Conservation (phyloP, 2,797 vertebrate genomes). For the Triplophysa yarkandensis region DNA sequence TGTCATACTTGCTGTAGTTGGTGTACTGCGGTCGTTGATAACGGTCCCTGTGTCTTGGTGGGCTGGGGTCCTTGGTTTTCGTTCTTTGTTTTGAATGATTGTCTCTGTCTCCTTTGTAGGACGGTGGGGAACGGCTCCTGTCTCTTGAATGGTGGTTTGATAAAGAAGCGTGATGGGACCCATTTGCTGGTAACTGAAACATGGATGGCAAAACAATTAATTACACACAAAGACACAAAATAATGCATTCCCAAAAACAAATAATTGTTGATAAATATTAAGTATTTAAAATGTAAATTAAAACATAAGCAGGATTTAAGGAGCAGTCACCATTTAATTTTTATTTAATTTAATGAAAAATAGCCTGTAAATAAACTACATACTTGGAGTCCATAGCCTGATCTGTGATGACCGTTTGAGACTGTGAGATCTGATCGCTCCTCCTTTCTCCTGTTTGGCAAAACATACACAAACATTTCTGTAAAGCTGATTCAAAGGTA, state of each 20-base stretch:
- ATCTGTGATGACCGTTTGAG: conserved; percentile 61
- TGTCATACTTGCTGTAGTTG: conserved; percentile 78
- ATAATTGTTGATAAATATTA: background rate
- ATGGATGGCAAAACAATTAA: background rate
- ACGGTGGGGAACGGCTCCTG: conserved; percentile 76
- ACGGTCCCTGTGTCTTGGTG: conserved; percentile 62
- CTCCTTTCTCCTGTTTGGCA: conserved; percentile 66
- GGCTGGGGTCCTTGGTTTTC: conserved; percentile 66
- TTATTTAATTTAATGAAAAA: too few relatives aligned
- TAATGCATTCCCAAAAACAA: background rate
- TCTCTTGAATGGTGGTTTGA: conserved; percentile 53
- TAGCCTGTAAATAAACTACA: conserved; percentile 33
- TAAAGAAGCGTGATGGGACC: conserved; percentile 62
- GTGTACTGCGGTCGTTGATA: conserved; percentile 70
- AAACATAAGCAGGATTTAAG: too few relatives aligned
- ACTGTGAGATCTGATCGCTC: conserved; percentile 51
- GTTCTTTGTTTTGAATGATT: conserved; percentile 59
- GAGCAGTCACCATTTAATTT: too few relatives aligned
- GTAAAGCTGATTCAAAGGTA: background rate
- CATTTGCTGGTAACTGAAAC: conserved; percentile 71
- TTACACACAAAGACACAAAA: background rate
- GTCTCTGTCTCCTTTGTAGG: conserved; percentile 64
- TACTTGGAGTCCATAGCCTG: conserved; percentile 88
- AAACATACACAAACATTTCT: background rate
- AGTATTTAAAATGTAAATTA: too few relatives aligned